phyloP scores from a whole-genome alignment of 2,797 vertebrate species.

The Loris lydekkerianus region DNA sequence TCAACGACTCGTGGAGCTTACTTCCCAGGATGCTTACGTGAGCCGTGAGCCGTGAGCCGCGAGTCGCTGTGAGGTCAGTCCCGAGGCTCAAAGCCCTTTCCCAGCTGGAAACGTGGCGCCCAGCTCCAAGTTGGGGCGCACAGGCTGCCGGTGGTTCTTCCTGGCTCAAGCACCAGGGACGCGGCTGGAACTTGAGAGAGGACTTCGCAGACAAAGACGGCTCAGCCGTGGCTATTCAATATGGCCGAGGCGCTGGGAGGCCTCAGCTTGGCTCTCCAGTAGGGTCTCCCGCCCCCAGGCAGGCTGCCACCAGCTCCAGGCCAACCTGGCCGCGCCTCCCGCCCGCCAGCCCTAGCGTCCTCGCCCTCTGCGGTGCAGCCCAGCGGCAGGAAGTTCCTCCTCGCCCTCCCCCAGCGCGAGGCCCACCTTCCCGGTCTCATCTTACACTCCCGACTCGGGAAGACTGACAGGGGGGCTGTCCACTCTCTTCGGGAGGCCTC shows the following conservation, averaged over 20 bases:
- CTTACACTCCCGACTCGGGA: constrained; percentile 67
- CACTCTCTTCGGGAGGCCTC: constrained; percentile 63
- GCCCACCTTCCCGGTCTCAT: constrained; percentile 76
- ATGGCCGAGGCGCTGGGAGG: constrained; percentile 71
- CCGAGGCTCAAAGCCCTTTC: neutral
- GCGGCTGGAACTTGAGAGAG: neutral
- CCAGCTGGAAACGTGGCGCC: neutral
- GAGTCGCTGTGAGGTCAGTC: neutral
- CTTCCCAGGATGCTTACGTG: constrained; percentile 11
- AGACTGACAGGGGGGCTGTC: constrained; percentile 78
- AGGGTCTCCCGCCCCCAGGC: constrained; percentile 73
- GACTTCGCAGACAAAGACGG: constrained; percentile 66
- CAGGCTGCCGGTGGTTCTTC: neutral
- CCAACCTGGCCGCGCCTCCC: constrained; percentile 62
- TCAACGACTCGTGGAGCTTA: neutral
- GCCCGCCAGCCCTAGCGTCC: neutral
- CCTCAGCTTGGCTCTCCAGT: constrained; percentile 29
- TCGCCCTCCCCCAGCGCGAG: neutral
- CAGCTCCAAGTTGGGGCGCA: neutral
- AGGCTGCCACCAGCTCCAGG: neutral
- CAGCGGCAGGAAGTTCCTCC: constrained; percentile 69
- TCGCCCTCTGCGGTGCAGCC: neutral
- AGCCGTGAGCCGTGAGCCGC: neutral
- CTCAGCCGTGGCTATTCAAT: constrained; percentile 47
- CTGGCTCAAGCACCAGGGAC: neutral